Base-by-base conservation (phyloP, 2,113 vertebrate species). In the Pelecanus crispus region DNA sequence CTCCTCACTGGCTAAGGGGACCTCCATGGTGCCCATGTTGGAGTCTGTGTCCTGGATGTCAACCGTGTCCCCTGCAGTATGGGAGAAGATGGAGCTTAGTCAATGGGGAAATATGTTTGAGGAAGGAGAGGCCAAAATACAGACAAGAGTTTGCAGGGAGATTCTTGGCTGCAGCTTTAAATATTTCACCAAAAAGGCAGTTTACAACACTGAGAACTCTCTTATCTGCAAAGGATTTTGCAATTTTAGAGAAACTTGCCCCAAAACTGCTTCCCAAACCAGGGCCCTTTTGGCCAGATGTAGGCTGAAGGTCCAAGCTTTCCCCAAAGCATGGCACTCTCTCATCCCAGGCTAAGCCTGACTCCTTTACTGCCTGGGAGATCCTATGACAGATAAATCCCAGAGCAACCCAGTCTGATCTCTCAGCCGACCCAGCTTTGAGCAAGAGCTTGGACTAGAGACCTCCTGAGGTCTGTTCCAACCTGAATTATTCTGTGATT, bases 1-100 rank as follows among this genome's bases (percentile, higher is more conserved):
- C 47, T 80, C 28, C 42, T 83, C 0, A 0, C 22, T 74, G 80
- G 25, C 49, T 49, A n/a, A 25, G 19, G n/a, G 24, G 18, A 44
- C 32, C 10, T 62, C 42, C 16, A 0, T 5, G 10, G 32, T 79
- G 36, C 40, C 24, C 21, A 6, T 3, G 10, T 18, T 38, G 47
- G 49, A 75, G 32, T 74, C 50, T 21, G 34, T 5, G 4, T n/a
- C 44, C 6, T 21, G 58, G 9, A 11, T 77, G 32, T 36, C 15
- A 32, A 4, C 47, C 7, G 6, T 11, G 10, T 80, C 40, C 53
- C 44, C 44, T 38, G 34, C 5, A 31, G 9, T 29, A 6, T 7
- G 32, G 40, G n/a, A 12, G 12, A 58, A 77, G 47, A 20, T 17
- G 28, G 68, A 45, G 18, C 16, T 32, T 32, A n/a, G 34, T 61